Evolutionary conservation across 2,888 invertebrate genomes (phyloP).

Genomic region (Sarcophaga subvicina): DNA sequence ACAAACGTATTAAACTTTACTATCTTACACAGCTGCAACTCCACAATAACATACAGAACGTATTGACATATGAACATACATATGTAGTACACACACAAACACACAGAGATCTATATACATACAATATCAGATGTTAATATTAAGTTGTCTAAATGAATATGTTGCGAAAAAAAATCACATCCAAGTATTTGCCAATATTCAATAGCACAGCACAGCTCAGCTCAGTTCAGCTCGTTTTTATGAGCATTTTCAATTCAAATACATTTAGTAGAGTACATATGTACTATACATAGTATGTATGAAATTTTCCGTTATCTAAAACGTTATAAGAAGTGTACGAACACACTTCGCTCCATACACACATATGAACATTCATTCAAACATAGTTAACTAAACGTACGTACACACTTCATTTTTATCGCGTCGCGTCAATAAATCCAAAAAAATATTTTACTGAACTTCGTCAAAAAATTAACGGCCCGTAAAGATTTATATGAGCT

Average conservation of each 20-base stretch:
- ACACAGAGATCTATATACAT: neutral
- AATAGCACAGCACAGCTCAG: slow-evolving; percentile 20
- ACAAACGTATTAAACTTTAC: slow-evolving; percentile 42
- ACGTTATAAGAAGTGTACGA: slow-evolving; percentile 50
- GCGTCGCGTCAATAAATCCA: slow-evolving; percentile 71
- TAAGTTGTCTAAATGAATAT: slow-evolving; percentile 16
- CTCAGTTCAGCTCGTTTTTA: neutral
- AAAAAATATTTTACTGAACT: slow-evolving; percentile 70
- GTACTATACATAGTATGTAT: neutral
- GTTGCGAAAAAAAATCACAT: neutral
- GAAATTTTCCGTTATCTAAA: slow-evolving; percentile 57
- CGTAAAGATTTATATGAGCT: slow-evolving; percentile 70
- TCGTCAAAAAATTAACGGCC: slow-evolving; percentile 72
- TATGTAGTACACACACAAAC: neutral
- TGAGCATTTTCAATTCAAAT: slow-evolving; percentile 12
- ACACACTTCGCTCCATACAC: slow-evolving; percentile 9
- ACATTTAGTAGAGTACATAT: slow-evolving; percentile 17
- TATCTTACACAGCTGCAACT: slow-evolving; percentile 20
- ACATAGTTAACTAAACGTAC: slow-evolving; percentile 33
- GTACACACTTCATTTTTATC: slow-evolving; percentile 64
- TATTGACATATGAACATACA: neutral
- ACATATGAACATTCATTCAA: neutral
- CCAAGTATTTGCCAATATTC: slow-evolving; percentile 41
- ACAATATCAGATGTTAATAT: neutral
- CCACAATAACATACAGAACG: neutral